A percentile compares a stretch with the other conserved stretches of the same genome.
phyloP scores from a whole-genome alignment of 1,140 invertebrate species.

The Probaryconus sp. region DNA sequence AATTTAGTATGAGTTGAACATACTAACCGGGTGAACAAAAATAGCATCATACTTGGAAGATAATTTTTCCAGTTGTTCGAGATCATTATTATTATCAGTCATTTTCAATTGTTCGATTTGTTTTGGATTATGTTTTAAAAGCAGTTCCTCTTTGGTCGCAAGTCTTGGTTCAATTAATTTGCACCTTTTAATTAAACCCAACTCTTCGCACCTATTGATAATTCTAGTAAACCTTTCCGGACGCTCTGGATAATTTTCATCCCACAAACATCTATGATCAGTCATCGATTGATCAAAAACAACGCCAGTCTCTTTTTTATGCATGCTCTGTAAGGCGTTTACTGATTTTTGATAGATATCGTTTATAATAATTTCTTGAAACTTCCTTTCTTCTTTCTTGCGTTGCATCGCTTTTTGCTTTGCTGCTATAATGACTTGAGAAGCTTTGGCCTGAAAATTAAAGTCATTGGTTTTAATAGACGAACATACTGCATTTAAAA shows the following conservation, averaged over 20 bases:
- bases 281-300: conserved; percentile 88
- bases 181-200: conserved; percentile 86
- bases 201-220: conserved; percentile 85
- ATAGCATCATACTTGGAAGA: conserved; percentile 90
- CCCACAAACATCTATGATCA: conserved; percentile 90
- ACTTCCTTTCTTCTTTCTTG: conserved; percentile 63
- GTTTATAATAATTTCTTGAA: conserved; percentile 58
- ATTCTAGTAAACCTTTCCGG: conserved; percentile 85
- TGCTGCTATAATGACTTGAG: conserved; percentile 71
- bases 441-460: conserved; percentile 70
- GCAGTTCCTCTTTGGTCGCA: conserved; percentile 86
- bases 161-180: conserved; percentile 79
- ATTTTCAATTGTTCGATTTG: conserved; percentile 83
- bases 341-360: conserved; percentile 80
- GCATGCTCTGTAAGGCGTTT: conserved; percentile 79
- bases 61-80: conserved; percentile 83
- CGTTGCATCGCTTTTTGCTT: conserved; percentile 71
- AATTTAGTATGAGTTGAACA: too few relatives aligned
- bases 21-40: conserved; percentile 93
- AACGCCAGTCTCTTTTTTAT: conserved; percentile 84
- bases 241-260: conserved; percentile 88
- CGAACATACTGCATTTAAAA: too few relatives aligned
- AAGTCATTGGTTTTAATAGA: too few relatives aligned
- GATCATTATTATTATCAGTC: conserved; percentile 80
- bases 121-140: conserved; percentile 82